phyloP scores from a whole-genome alignment of 2,113 vertebrate genomes.

The Sapajus apella region DNA sequence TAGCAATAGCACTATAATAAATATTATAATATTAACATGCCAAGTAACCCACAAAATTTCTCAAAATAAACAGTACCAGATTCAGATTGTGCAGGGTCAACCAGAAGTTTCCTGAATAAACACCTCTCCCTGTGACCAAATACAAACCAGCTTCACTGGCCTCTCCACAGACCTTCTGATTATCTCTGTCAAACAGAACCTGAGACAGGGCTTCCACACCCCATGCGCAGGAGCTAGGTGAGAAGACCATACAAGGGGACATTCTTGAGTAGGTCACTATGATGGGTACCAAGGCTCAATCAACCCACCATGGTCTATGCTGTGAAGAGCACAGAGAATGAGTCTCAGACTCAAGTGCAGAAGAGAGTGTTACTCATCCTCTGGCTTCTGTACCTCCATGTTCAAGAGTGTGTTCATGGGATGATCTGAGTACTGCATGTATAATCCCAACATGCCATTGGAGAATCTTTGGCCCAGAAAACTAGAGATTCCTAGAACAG shows the following conservation, averaged over 20 bases:
- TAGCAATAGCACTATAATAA: neutral
- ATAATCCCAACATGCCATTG: too few relatives aligned
- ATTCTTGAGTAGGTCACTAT: neutral
- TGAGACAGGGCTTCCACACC: neutral
- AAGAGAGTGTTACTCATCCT: neutral
- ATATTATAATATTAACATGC: neutral
- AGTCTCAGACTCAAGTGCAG: neutral
- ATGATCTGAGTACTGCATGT: fast-evolving
- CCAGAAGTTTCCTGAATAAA: constrained; percentile 69
- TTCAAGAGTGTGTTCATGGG: neutral
- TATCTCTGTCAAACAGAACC: constrained; percentile 82
- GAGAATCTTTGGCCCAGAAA: neutral
- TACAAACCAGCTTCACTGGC: constrained; percentile 81
- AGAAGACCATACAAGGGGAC: neutral
- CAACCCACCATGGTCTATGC: neutral
- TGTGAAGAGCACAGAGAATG: neutral
- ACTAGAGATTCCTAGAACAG: neutral
- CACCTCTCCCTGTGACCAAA: constrained; percentile 63
- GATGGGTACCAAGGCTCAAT: too few relatives aligned
- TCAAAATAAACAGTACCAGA: constrained; percentile 58
- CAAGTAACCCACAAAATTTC: neutral
- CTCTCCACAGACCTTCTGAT: constrained; percentile 91
- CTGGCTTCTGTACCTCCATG: neutral
- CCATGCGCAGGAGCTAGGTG: neutral
- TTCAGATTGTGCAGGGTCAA: constrained; percentile 12